Evolutionary conservation across 2,888 invertebrate species (phyloP), one percentile per base, ranked within the genome.

Genomic region (Campopleginae sp.): DNA sequence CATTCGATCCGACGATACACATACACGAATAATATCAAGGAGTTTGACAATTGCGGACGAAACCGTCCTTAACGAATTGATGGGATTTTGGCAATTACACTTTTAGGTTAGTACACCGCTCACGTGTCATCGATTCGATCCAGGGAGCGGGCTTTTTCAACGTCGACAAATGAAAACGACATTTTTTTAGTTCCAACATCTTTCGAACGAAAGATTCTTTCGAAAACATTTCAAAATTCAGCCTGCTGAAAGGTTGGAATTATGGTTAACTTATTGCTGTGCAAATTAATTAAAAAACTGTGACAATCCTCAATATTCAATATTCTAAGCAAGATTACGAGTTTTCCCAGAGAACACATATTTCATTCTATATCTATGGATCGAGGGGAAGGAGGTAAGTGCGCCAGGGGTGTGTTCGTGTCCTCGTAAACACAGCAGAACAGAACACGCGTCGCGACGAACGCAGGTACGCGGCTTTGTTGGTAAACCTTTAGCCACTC

Each of bases 41-140:
- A 78, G 12, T 70, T 81, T 75, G 75, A 80, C 79, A 71, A 61
- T 23, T 19, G n/a, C n/a, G n/a, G 14, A 42, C 38, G 31, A 46
- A 10, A 17, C 27, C 5, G 10, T 19, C 42, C 42, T 19, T 10
- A 19, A 10, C 19, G 65, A 19, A 19, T 27, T 27, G 66, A 23
- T 14, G 66, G 44, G 14, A 23, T n/a, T 19, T 58, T 27, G 19
- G 27, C 27, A 46, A 68, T 46, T 23, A 7, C 17, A 14, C 7
- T 46, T 61, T 44, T 46, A 68, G 68, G 68, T 68, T 68, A 68
- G 68, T 27, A 54, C 54, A 54, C 14, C 44, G 14, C 17, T 44
- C 66, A 66, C 66, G 42, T 66, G 66, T 66, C 44, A 46, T 44
- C 44, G 14, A 17, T 44, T 17, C 38, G 68, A 19, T 44, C 0